Conservation (phyloP, 2,113 vertebrate species). For the Atlantisia rogersi region DNA sequence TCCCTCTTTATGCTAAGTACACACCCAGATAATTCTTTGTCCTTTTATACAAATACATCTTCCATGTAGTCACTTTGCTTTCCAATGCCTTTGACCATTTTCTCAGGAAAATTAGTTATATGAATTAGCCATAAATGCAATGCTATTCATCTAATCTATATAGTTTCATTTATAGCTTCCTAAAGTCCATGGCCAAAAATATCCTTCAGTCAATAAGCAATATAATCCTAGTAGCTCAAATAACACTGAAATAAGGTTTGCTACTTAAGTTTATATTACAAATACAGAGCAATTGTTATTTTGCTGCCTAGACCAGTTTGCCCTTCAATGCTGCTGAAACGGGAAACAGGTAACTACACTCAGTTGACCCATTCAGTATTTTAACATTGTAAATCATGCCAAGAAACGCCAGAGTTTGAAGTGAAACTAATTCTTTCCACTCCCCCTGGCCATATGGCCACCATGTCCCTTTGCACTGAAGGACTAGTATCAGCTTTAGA, state of each 20-base stretch:
- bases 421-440: background rate
- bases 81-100: background rate
- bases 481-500: background rate
- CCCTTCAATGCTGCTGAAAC: background rate
- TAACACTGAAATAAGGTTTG: background rate
- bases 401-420: background rate
- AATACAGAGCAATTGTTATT: background rate
- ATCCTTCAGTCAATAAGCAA: background rate
- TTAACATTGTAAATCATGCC: background rate
- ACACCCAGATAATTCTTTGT: background rate
- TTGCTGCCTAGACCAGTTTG: background rate
- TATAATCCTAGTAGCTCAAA: background rate
- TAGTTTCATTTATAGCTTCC: background rate
- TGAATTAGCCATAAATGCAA: background rate
- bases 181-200: background rate
- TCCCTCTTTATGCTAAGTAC: background rate
- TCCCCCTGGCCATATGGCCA: background rate
- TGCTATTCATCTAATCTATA: background rate
- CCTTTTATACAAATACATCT: background rate
- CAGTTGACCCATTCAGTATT: background rate
- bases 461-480: background rate
- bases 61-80: background rate
- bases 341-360: background rate
- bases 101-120: background rate
- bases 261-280: background rate